Evolutionary conservation across 2,797 vertebrate genomes (phyloP), one percentile per base, ranked within the genome.

Genomic region (Paramormyrops hopkinsi): DNA sequence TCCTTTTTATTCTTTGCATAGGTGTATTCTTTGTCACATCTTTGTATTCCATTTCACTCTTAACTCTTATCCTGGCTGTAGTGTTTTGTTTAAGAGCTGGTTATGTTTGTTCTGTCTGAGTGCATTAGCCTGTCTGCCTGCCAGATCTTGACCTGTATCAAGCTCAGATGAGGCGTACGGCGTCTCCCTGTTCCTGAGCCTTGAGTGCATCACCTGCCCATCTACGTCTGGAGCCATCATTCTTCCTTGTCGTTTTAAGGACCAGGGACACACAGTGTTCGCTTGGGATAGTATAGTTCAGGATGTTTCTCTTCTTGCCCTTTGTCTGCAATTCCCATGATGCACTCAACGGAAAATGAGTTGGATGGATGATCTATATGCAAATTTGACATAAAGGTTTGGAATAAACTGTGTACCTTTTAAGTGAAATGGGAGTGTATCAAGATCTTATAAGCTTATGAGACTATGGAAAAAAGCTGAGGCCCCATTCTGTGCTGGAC

Each of bases 351-450:
- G 3, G 33, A 37, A 37, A 73, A 73, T 73, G 29, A 73, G 29
- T 73, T 46, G 19, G 19, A 82, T 82, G 12, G 14, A 82, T 41
- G 89, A 88, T 84, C 83, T 50, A 90, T 90, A 90, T 88, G 89
- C 89, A 88, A 90, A 90, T 90, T 48, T 19, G 19, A 37, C 8
- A 84, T 79, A 87, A 76, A 89, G 69, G 33, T 82, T 89, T 53
- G 7, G 48, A 90, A 89, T 87, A 17, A 22, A 84, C 69, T 62
- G 73, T 90, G 86, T 88, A 88, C 88, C 89, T 59, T 88, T 85
- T 89, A 89, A 88, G 48, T 53, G 46, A 88, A 54, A 86, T 86
- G 48, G 79, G 51, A 41, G 83, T 53, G 29, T 85, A 87, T 73
- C 14, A 65, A 56, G 33, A 69, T 54, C 33, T 54, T 88, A 89